These are phyloP conservation scores for Pristionchus arcanus DNA, from an alignment of 2,888 invertebrate genomes.

Conservation along the genomic window DNA sequence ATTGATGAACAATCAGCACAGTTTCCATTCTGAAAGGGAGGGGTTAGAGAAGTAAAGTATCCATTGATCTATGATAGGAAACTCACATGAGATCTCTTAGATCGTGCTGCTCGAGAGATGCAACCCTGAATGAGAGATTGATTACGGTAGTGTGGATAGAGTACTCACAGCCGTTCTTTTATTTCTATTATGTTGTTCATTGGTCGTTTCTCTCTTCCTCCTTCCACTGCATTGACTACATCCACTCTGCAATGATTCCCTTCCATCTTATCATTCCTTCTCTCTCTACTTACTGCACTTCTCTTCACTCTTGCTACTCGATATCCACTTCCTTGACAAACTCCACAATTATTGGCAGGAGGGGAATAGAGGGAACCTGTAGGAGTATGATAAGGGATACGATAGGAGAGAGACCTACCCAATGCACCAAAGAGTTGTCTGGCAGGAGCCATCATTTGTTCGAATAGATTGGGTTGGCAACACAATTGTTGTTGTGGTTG, in stretches of 20 bases:
- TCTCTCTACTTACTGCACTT: neutral
- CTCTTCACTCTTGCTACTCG: slow-evolving; percentile 52
- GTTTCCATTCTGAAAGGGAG: slow-evolving; percentile 14
- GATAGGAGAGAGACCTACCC: neutral
- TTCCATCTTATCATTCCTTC: neutral
- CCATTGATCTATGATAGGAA: neutral
- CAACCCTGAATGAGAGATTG: slow-evolving; percentile 33
- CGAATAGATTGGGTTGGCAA: slow-evolving; percentile 50
- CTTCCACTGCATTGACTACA: slow-evolving; percentile 51
- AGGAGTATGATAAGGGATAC: neutral
- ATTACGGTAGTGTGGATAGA: too few relatives aligned
- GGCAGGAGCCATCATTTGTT: slow-evolving; percentile 42
- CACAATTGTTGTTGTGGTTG: slow-evolving; percentile 31
- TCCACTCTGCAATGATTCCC: neutral
- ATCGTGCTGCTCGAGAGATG: slow-evolving; percentile 1
- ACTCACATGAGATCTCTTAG: neutral
- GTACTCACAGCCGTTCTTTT: slow-evolving; percentile 50
- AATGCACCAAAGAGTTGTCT: slow-evolving; percentile 37
- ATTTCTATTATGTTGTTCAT: slow-evolving; percentile 30
- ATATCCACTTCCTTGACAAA: slow-evolving; percentile 40
- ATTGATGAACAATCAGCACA: slow-evolving; percentile 46
- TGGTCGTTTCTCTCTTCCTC: slow-evolving; percentile 37
- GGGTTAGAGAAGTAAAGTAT: too few relatives aligned
- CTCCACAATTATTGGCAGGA: slow-evolving; percentile 47
- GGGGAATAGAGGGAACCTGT: slow-evolving; percentile 13